Percentiles rank a stretch among this genome's conserved stretches.
These are phyloP conservation scores for Danio albolineatus DNA, from an alignment of 2,797 vertebrate genomes.

Conservation along the genomic window DNA sequence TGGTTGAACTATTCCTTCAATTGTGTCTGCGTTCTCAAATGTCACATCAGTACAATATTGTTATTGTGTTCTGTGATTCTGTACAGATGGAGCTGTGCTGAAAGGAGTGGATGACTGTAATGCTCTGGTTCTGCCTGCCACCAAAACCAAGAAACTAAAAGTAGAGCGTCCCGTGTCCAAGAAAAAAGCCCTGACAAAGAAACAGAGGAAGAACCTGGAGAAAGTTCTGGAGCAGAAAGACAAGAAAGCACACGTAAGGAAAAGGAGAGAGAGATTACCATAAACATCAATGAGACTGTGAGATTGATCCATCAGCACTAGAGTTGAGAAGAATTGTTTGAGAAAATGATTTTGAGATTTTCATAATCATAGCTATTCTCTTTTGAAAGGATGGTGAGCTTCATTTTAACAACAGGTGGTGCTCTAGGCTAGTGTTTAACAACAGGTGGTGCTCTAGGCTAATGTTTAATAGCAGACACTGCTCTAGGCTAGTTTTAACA, in stretches of 20 bases:
- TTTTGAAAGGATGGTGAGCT: no score
- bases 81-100: slow-evolving; percentile 74
- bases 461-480: no score
- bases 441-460: no score
- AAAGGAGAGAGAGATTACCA: background rate
- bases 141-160: slow-evolving; percentile 82
- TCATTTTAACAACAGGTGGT: no score
- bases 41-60: no score
- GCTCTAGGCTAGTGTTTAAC: no score
- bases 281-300: no score
- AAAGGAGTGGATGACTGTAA: slow-evolving; percentile 93
- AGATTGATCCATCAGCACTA: background rate
- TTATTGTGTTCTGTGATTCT: background rate
- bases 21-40: background rate
- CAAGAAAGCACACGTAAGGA: slow-evolving; percentile 87
- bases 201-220: slow-evolving; percentile 87
- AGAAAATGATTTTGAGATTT: no score
- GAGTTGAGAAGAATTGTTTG: no score
- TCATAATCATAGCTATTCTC: no score
- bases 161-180: slow-evolving; percentile 55
- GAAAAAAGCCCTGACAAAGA: slow-evolving; percentile 89
- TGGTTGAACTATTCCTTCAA: no score
- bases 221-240: slow-evolving; percentile 91
- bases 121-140: slow-evolving; percentile 86
- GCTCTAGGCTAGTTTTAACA: no score